phyloP scores from a whole-genome alignment of 35 echinoderm and acorn worm species.

The Hemicentrotus pulcherrimus region DNA sequence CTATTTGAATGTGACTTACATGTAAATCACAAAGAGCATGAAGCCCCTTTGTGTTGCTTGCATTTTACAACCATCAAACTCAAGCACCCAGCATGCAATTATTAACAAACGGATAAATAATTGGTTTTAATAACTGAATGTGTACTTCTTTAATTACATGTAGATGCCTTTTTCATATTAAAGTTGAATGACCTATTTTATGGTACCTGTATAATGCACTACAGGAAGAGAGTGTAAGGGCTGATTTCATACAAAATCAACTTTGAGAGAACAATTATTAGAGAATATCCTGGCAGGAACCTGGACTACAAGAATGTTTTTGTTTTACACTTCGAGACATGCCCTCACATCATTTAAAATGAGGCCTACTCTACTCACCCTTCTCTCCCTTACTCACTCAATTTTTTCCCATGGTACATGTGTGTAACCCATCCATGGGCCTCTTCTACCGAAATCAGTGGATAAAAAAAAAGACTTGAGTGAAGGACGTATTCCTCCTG shows the following conservation, averaged over 20 bases:
- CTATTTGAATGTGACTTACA: no score
- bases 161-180: neutral
- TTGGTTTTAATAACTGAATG: neutral
- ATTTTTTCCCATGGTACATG: neutral
- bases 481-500: no score
- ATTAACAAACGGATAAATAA: no score
- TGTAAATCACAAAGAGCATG: no score
- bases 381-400: neutral
- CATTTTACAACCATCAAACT: no score
- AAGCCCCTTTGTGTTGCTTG: no score
- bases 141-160: neutral
- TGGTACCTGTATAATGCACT: neutral
- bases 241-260: neutral
- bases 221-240: neutral
- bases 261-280: neutral
- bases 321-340: neutral
- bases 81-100: no score
- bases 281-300: conserved; percentile 8
- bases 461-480: neutral
- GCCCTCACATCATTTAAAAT: neutral
- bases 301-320: neutral
- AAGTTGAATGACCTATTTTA: neutral
- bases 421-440: neutral
- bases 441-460: neutral
- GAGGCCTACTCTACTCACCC: neutral